These are phyloP conservation scores for Lepidochrysops patricia DNA, from an alignment of 2,888 invertebrate genomes.

Conservation along the genomic window DNA sequence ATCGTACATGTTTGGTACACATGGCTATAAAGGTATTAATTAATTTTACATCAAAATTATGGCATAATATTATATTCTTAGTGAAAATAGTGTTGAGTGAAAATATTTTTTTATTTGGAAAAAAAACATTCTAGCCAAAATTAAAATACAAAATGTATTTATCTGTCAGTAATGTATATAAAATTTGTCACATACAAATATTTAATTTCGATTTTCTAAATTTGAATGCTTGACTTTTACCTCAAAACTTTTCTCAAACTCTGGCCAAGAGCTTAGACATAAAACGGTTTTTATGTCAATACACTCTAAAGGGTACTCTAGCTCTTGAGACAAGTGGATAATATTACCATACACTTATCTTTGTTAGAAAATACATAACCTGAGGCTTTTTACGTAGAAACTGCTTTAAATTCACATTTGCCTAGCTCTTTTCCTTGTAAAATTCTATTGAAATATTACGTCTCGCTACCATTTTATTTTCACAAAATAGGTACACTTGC, in stretches of 20 bases:
- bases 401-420: neutral
- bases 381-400: neutral
- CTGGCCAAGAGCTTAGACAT: neutral
- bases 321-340: neutral
- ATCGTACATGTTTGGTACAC: neutral
- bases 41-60: neutral
- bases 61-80: no score
- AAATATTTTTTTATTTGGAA: neutral
- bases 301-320: neutral
- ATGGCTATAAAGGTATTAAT: neutral
- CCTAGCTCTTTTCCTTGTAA: neutral
- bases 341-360: neutral
- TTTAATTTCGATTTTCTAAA: neutral
- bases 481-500: no score
- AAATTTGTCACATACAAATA: neutral
- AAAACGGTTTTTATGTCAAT: slow-evolving; percentile 3
- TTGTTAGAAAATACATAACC: neutral
- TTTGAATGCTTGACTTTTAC: neutral
- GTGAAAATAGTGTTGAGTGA: no score
- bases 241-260: neutral
- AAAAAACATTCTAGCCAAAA: no score
- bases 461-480: no score
- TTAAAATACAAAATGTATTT: no score
- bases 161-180: no score
- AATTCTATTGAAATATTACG: no score